These are phyloP conservation scores for Poeciliopsis gracilis DNA, from an alignment of 2,797 vertebrate genomes.

Conservation along the genomic window DNA sequence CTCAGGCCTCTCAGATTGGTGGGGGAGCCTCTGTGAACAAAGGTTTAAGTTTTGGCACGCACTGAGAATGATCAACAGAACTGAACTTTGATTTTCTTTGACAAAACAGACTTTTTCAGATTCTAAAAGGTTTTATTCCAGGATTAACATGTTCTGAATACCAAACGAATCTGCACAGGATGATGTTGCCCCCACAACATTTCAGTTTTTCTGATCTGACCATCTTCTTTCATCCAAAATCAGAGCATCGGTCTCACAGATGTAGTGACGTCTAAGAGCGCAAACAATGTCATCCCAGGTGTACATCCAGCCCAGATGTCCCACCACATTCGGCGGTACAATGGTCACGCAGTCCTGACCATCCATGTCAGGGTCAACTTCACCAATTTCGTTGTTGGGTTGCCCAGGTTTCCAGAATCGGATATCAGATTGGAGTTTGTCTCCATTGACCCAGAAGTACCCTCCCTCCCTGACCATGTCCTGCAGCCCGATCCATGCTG, in stretches of 20 bases:
- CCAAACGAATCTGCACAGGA: too few species aligned
- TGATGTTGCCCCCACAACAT: too few species aligned
- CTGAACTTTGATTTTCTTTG: not conserved
- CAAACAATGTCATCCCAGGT: not conserved
- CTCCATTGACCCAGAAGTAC: not conserved
- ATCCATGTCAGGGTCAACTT: fast-evolving
- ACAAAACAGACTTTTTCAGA: too few species aligned
- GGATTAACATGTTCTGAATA: too few species aligned
- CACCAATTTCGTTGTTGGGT: not conserved
- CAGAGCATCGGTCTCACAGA: not conserved
- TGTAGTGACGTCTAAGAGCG: not conserved
- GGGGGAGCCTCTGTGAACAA: too few species aligned
- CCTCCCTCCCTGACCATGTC: not conserved
- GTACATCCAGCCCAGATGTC: not conserved
- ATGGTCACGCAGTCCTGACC: not conserved
- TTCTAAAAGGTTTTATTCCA: too few species aligned
- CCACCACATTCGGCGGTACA: not conserved
- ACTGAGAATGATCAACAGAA: not conserved
- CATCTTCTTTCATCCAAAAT: not conserved
- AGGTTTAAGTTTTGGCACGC: not conserved
- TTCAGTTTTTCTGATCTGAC: too few species aligned
- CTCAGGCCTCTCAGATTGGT: too few species aligned
- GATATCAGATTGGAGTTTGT: not conserved
- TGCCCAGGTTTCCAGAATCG: not conserved
- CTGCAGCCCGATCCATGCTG: not conserved